A percentile compares a stretch with the other conserved stretches of the same genome.
These are phyloP conservation scores for Triops cancriformis DNA, from an alignment of 1,140 invertebrate species.

Conservation along the genomic window DNA sequence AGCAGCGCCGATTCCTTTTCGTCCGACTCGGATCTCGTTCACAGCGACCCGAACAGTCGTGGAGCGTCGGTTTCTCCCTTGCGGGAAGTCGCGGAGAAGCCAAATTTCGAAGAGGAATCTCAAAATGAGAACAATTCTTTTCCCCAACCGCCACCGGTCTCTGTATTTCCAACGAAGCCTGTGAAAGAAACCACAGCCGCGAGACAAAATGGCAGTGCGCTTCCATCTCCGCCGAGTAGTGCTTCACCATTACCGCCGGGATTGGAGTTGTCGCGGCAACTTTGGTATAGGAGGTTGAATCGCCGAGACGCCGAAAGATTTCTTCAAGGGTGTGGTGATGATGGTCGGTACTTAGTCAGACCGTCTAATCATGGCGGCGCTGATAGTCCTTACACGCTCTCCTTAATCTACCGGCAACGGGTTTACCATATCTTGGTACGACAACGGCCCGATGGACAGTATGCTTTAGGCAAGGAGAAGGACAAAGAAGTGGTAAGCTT, in stretches of 20 bases:
- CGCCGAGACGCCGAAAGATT: not conserved
- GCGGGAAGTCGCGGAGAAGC: not conserved
- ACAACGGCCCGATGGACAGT: not conserved
- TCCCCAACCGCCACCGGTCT: not conserved
- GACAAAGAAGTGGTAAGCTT: constrained; percentile 21
- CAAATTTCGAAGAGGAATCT: not conserved
- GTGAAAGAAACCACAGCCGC: not conserved
- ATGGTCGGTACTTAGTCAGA: constrained; percentile 16
- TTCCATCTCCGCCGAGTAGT: not conserved
- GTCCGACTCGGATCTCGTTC: not conserved
- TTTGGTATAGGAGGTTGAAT: not conserved
- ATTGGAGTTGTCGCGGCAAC: not conserved
- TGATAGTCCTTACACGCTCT: constrained; percentile 14
- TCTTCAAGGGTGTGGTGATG: not conserved
- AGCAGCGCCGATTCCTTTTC: not conserved
- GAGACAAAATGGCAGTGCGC: not conserved
- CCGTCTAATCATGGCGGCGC: constrained; percentile 11
- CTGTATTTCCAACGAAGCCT: not conserved
- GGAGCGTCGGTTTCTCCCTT: not conserved
- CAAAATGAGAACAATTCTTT: not conserved
- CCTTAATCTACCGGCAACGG: constrained; percentile 6
- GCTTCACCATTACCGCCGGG: not conserved
- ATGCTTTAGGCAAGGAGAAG: constrained; percentile 18
- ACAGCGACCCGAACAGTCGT: not conserved
- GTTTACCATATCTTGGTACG: constrained; percentile 18